Evolutionary conservation across 2,113 vertebrate genomes (phyloP).

Genomic region (Acinonyx jubatus): DNA sequence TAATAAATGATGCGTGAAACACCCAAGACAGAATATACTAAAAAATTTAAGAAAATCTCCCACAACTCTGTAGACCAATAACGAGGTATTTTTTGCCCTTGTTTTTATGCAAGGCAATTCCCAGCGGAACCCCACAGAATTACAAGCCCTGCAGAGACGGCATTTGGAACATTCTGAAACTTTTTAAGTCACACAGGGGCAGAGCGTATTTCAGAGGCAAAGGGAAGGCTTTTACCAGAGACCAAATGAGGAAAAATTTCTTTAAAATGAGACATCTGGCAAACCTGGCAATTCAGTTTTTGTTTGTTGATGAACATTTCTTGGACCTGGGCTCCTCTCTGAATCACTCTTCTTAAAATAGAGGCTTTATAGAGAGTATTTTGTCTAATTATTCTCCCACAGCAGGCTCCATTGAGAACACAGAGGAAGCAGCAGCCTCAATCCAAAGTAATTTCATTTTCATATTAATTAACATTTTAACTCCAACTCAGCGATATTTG

Average conservation of each 20-base stretch:
- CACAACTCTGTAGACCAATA: background rate
- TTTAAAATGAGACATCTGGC: conserved; percentile 64
- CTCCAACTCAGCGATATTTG: background rate
- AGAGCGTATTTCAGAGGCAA: conserved; percentile 40
- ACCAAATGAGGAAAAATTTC: conserved; percentile 60
- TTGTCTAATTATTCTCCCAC: conserved; percentile 15
- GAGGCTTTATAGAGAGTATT: conserved; percentile 23
- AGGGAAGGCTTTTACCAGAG: conserved; percentile 43
- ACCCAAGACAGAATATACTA: background rate
- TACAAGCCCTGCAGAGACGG: background rate
- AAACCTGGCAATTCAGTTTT: conserved; percentile 60
- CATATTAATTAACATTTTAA: conserved; percentile 6
- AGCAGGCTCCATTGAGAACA: background rate
- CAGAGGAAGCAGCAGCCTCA: background rate
- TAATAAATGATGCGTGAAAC: background rate
- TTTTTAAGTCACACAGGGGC: conserved; percentile 50
- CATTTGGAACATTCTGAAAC: background rate
- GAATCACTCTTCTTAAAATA: conserved; percentile 63
- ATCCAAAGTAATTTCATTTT: conserved; percentile 32
- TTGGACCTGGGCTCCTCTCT: conserved; percentile 27
- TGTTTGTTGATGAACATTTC: conserved; percentile 48
- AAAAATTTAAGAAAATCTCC: background rate
- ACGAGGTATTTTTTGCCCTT: background rate
- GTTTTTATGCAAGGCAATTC: conserved; percentile 30
- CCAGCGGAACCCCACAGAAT: conserved; percentile 21